Base-by-base conservation (phyloP, 30 jellyfish, hydroid and myxozoan species). In the Chrysaora quinquecirrha region DNA sequence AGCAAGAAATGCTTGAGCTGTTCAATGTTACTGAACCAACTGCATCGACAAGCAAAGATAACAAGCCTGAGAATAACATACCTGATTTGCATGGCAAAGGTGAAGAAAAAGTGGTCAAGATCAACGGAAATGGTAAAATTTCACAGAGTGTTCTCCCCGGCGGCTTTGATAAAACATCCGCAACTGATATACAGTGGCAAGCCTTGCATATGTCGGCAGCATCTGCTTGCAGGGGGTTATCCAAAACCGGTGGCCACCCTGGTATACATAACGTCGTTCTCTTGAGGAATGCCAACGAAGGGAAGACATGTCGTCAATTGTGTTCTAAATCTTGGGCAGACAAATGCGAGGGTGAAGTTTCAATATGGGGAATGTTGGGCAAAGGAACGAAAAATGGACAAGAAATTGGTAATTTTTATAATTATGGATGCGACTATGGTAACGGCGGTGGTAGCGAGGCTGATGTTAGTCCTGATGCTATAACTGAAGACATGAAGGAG, bases 131-230 rank as follows among this genome's bases (percentile, higher is more conserved):
- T 0, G 96, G 96, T 0, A 88, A 80, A 67, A 70, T 88, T 6
- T 88, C 90, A 16, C 93, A 88, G 75, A 34, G n/a, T 28, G 76
- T 80, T 29, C 86, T 88, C 16, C 96, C 96, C 2, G 88, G 73
- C 3, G 96, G 96, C 10, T 88, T 67, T 32, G 96, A 80, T 32
- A 72, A 64, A 31, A 32, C 75, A 11, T 70, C 96, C 7, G 96
- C 93, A 2, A 25, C 75, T 19, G 96, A 88, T 64, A 71, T 88
- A 33, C 91, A 78, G 60, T 88, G 96, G 96, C 96, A 88, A 72
- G 93, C 93, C 10, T 74, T 63, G 33, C 96, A 88, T 46, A 78
- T 79, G 85, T 71, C 91, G 24, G 96, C 96, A 6, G 96, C 96
- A 16, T 86, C 89, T 14, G 92, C 96, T 3, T 88, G 96, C 56